Evolutionary conservation across 2,888 invertebrate species (phyloP).

Genomic region (Metellina segmentata): DNA sequence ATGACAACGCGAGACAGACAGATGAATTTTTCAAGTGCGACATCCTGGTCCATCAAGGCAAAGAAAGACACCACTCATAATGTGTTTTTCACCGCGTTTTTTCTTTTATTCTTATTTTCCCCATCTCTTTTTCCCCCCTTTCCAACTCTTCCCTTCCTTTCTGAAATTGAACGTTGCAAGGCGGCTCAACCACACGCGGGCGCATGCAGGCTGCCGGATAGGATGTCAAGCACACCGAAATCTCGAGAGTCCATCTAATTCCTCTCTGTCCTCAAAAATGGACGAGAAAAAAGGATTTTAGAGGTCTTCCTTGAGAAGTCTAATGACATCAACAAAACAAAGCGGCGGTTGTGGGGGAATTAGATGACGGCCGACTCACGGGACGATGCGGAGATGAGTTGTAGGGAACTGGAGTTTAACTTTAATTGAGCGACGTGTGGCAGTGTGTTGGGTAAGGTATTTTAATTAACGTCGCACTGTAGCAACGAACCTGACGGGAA

Average conservation of each 20-base stretch:
- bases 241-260: conserved; percentile 66
- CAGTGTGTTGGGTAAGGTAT: too few species aligned
- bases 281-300: conserved; percentile 39
- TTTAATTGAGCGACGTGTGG: too few species aligned
- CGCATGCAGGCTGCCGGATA: conserved; percentile 33
- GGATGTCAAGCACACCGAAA: conserved; percentile 52
- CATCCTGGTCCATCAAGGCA: conserved; percentile 53
- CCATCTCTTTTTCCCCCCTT: too few species aligned
- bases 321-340: conserved; percentile 65
- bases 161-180: conserved; percentile 17
- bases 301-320: conserved; percentile 52
- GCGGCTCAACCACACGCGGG: conserved; percentile 6
- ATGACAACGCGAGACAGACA: conserved; percentile 33
- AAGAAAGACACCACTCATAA: conserved; percentile 62
- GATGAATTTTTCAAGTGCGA: conserved; percentile 47
- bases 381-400: too few species aligned
- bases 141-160: not conserved
- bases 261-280: conserved; percentile 55
- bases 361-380: not conserved
- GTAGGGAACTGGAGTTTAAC: too few species aligned
- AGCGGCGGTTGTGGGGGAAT: conserved; percentile 31
- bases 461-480: too few species aligned
- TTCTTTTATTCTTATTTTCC: conserved; percentile 12
- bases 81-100: conserved; percentile 14
- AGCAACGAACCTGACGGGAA: too few species aligned